These are phyloP conservation scores for Pelecanoides urinatrix DNA, from an alignment of 2,113 vertebrate species.

Conservation along the genomic window DNA sequence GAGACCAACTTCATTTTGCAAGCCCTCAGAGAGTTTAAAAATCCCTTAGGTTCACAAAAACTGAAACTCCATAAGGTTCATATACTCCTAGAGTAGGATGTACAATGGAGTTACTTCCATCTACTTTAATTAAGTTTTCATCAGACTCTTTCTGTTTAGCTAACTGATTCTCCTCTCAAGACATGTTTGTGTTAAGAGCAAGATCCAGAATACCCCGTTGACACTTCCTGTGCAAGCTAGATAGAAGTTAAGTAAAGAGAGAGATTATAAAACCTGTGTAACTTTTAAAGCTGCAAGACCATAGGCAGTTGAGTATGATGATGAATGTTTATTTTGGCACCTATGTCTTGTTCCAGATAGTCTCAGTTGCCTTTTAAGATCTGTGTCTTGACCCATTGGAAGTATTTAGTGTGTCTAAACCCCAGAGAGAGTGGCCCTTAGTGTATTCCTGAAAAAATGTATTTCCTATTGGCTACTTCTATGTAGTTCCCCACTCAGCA, in stretches of 20 bases:
- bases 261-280: background rate
- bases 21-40: constrained; percentile 23
- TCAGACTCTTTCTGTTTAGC: background rate
- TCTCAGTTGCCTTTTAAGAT: background rate
- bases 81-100: background rate
- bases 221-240: background rate
- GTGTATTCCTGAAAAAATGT: background rate
- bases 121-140: constrained; percentile 32
- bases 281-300: background rate
- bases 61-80: background rate
- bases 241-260: background rate
- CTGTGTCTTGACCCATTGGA: background rate
- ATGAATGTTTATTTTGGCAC: background rate
- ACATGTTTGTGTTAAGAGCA: background rate
- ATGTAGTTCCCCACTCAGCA: background rate
- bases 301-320: background rate
- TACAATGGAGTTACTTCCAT: background rate
- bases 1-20: constrained; percentile 41
- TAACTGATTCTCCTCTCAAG: background rate
- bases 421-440: background rate
- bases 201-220: background rate
- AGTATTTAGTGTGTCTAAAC: background rate
- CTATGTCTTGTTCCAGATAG: background rate
- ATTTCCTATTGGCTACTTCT: background rate
- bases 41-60: constrained; percentile 36